Base-by-base conservation (phyloP, 2,113 vertebrate genomes). In the Myocastor coypus region DNA sequence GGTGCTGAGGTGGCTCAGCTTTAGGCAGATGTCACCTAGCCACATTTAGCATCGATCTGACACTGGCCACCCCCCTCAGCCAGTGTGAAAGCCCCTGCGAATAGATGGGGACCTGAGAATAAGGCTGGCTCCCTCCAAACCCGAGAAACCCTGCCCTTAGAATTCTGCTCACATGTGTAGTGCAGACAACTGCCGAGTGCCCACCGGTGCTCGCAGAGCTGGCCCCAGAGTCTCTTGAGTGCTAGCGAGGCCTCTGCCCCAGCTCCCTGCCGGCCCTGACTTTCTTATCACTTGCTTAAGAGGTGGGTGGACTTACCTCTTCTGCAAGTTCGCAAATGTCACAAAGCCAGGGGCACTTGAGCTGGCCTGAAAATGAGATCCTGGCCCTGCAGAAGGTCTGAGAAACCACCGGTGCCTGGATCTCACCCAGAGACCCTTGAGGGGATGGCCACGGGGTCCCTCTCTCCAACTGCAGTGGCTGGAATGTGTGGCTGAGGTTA, bases 291-390 rank as follows among this genome's bases (percentile, higher is more conserved):
- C n/a, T 80, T 37, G 10, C 28, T 80, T 93, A 42, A 52, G n/a
- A 83, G 30, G 57, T 42, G 19, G 30, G 37, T 73, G 46, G 78
- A 83, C 11, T 55, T 30, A 71, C n/a, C 28, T 61, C 82, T 94
- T 85, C 85, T 34, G 80, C 77, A 87, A 10, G 34, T 92, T 86
- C 46, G 73, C 55, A 88, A 90, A 87, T 78, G 40, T 42, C 69
- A 71, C 75, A 69, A 75, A 90, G 42, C 34, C 75, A 91, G 50
- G 59, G 28, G 26, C n/a, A 84, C 12, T 78, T 19, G 64, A 89
- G 28, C 61, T 66, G 42, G 32, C 88, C 57, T 78, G n/a, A 85
- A 94, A 82, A 84, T 68, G 82, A 92, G 82, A 83, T 37, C 84
- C 55, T 9, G 9, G n/a, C n/a, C 64, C 46, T 17, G 34, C 40